Evolutionary conservation across 2,113 vertebrate genomes (phyloP).

Genomic region (Gobius niger): DNA sequence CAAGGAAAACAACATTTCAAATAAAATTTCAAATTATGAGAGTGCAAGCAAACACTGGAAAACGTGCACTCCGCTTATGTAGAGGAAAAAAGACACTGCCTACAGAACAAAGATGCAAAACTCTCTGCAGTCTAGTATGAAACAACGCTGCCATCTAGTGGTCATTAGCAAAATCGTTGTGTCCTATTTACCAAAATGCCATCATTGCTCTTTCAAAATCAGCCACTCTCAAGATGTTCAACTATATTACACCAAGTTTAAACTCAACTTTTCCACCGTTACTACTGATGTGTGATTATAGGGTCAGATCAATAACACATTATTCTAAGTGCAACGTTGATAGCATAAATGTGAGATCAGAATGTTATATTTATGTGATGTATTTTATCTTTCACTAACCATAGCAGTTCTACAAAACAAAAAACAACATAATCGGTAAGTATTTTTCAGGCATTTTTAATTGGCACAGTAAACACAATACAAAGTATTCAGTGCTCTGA

Average conservation of each 20-base stretch:
- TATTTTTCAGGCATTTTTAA: conserved; percentile 77
- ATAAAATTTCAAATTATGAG: neutral
- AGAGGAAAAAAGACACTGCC: neutral
- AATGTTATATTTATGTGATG: neutral
- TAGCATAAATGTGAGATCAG: neutral
- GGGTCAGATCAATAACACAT: neutral
- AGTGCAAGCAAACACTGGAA: neutral
- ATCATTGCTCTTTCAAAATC: too few relatives aligned
- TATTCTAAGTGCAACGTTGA: neutral
- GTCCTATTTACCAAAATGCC: neutral
- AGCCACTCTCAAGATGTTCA: too few relatives aligned
- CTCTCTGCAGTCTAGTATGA: conserved; percentile 6
- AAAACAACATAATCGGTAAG: neutral
- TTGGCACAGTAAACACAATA: conserved; percentile 84
- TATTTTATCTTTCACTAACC: too few relatives aligned
- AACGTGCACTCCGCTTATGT: neutral
- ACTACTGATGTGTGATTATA: neutral
- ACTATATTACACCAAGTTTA: too few relatives aligned
- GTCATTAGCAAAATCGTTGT: neutral
- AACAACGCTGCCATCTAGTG: conserved; percentile 49
- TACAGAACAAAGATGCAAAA: neutral
- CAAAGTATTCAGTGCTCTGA: conserved; percentile 80
- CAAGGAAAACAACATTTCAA: neutral
- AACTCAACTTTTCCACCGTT: neutral
- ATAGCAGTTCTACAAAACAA: conserved; percentile 11